Evolutionary conservation across 2,113 vertebrate genomes (phyloP).

Genomic region (Misgurnus mizolepis): DNA sequence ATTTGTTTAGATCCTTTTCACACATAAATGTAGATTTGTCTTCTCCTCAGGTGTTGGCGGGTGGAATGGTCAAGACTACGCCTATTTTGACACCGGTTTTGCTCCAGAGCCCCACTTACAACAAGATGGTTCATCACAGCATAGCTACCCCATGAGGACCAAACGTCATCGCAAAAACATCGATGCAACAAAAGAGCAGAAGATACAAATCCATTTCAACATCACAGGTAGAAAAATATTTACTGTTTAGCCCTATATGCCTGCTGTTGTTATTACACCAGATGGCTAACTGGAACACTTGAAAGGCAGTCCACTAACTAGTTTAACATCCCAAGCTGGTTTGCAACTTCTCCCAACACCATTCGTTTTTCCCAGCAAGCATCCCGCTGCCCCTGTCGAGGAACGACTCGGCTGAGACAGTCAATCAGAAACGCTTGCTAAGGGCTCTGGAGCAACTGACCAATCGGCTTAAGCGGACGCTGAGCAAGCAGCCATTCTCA

Average conservation of each 20-base stretch:
- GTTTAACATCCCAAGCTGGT: neutral
- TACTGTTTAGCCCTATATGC: neutral
- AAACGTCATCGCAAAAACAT: constrained; percentile 81
- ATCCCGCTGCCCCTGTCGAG: constrained; percentile 90
- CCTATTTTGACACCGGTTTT: constrained; percentile 87
- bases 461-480: constrained; percentile 87
- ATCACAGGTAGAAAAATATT: constrained; percentile 84
- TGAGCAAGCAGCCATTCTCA: constrained; percentile 87
- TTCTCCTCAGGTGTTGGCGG: constrained; percentile 83
- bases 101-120: constrained; percentile 68
- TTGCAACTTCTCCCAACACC: constrained; percentile 43
- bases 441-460: constrained; percentile 89
- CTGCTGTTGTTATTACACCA: neutral
- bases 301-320: neutral
- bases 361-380: constrained; percentile 85
- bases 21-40: neutral
- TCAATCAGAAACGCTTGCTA: constrained; percentile 91
- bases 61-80: constrained; percentile 90
- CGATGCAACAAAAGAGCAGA: constrained; percentile 83
- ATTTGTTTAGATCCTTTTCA: too few species aligned
- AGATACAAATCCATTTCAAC: constrained; percentile 96
- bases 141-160: constrained; percentile 67
- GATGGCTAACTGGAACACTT: neutral
- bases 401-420: constrained; percentile 89
- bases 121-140: constrained; percentile 58